Conservation (phyloP, 2,797 vertebrate species). For the Hippocampus kuda region DNA sequence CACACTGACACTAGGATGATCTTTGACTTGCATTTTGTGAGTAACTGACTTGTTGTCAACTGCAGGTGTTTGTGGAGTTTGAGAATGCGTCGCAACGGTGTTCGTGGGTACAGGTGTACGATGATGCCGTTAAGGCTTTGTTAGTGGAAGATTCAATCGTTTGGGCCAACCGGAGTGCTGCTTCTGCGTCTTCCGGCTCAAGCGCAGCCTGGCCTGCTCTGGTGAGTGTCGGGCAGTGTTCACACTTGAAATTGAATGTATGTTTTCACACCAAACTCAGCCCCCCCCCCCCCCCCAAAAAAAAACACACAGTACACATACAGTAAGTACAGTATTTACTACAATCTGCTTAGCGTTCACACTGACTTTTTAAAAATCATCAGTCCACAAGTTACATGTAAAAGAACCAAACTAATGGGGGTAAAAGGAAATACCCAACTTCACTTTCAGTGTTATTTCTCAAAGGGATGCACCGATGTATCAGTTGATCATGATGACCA, state of each 20-base stretch:
- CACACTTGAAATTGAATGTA: background rate
- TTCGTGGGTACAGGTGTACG: slow-evolving; percentile 94
- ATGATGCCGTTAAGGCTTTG: slow-evolving; percentile 84
- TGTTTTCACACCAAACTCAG: background rate
- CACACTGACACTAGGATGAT: background rate
- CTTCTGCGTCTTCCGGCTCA: slow-evolving; percentile 57
- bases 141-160: slow-evolving; percentile 88
- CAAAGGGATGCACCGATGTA: no score
- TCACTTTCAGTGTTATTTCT: no score
- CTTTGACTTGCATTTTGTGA: background rate
- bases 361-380: no score
- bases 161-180: slow-evolving; percentile 79
- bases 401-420: no score
- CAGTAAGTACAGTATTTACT: background rate
- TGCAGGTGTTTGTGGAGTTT: slow-evolving; percentile 93
- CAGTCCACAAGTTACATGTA: no score
- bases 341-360: background rate
- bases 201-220: slow-evolving; percentile 82
- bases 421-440: no score
- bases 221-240: slow-evolving; percentile 66
- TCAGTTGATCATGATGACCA: no score
- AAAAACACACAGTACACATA: background rate
- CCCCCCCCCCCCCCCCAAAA: no score
- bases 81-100: slow-evolving; percentile 83
- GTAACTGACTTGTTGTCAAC: slow-evolving; percentile 6